Conservation (phyloP, 2,888 invertebrate genomes). For the Zele albiditarsus region DNA sequence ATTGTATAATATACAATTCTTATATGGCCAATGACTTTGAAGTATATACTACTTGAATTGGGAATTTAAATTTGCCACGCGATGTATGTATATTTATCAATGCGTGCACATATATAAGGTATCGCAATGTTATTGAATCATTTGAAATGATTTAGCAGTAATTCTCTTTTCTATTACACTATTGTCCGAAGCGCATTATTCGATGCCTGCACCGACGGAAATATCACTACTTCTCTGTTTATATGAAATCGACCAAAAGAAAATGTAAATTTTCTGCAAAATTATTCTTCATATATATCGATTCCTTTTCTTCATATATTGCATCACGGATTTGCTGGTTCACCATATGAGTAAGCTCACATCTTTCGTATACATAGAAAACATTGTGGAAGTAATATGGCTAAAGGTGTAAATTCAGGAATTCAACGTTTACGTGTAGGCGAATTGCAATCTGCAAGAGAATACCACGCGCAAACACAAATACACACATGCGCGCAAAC, state of each 20-base stretch:
- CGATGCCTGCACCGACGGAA: too few relatives aligned
- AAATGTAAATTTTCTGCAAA: not conserved
- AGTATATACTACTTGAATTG: not conserved
- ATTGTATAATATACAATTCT: not conserved
- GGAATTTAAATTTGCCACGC: not conserved
- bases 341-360: not conserved
- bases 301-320: not conserved
- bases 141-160: too few relatives aligned
- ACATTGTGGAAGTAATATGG: not conserved
- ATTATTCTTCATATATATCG: not conserved
- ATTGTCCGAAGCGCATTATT: too few relatives aligned
- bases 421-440: constrained; percentile 20
- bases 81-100: too few relatives aligned
- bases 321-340: constrained; percentile 16
- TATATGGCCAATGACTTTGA: not conserved
- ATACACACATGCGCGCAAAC: not conserved
- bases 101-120: too few relatives aligned
- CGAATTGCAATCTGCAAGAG: constrained; percentile 31
- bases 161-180: too few relatives aligned
- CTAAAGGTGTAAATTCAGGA: constrained; percentile 16
- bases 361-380: not conserved
- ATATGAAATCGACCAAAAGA: not conserved
- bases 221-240: too few relatives aligned
- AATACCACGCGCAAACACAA: constrained; percentile 29
- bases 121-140: too few relatives aligned